These are phyloP conservation scores for Rhorus exstirpatorius DNA, from an alignment of 2,888 invertebrate genomes.

Conservation along the genomic window DNA sequence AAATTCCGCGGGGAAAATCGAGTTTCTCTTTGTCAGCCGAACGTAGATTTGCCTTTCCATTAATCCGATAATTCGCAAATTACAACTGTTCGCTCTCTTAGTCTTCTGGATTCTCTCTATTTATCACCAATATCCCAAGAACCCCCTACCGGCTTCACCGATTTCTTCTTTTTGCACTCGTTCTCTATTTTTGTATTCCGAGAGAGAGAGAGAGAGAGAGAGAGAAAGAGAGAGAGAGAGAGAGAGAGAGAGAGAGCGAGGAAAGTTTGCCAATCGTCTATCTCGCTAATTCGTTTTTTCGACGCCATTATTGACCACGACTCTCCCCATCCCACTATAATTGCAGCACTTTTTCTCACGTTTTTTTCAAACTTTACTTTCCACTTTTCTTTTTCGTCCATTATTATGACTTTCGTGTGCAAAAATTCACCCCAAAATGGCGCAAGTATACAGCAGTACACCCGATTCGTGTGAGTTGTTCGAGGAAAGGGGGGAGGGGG, in stretches of 20 bases:
- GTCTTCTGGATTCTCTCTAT: slow-evolving; percentile 38
- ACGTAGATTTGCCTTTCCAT: slow-evolving; percentile 5
- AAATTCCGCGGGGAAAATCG: slow-evolving; percentile 10
- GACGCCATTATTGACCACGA: too few relatives aligned
- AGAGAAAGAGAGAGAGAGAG: too few relatives aligned
- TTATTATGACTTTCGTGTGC: neutral
- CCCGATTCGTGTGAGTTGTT: neutral
- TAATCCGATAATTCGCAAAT: slow-evolving; percentile 39
- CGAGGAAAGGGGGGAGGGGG: too few relatives aligned
- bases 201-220: neutral
- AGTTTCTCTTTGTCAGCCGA: slow-evolving; percentile 6
- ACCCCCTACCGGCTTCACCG: neutral
- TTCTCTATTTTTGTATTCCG: neutral
- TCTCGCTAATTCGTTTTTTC: too few relatives aligned
- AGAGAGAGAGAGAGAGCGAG: too few relatives aligned
- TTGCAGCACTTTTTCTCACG: neutral
- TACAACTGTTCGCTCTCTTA: slow-evolving; percentile 39
- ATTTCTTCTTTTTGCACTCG: neutral
- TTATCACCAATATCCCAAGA: slow-evolving; percentile 1
- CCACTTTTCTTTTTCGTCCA: neutral
- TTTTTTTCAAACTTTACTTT: neutral
- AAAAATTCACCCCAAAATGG: neutral
- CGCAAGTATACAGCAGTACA: too few relatives aligned
- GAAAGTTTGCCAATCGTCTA: too few relatives aligned
- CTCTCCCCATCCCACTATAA: too few relatives aligned